Conservation (phyloP, 2,888 invertebrate species). For the Tribolium freemani region DNA sequence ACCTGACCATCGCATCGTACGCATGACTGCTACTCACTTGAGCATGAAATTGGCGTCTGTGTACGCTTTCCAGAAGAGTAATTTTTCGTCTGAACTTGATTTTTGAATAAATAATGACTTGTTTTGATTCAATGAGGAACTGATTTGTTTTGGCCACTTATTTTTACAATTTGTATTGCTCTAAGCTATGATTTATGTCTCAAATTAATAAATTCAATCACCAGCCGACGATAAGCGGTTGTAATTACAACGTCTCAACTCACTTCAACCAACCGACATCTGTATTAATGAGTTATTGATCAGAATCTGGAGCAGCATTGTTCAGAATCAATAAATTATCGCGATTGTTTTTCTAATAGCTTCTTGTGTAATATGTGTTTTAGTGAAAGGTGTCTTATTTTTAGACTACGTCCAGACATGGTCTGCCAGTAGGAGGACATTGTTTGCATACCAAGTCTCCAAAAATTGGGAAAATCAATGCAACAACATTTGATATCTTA, state of each 20-base stretch:
- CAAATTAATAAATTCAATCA: slow-evolving; percentile 28
- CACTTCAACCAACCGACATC: slow-evolving; percentile 17
- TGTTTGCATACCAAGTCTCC: slow-evolving; percentile 67
- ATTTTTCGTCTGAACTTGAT: background rate
- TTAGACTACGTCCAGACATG: background rate
- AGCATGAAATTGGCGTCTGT: slow-evolving; percentile 23
- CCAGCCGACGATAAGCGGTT: slow-evolving; percentile 17
- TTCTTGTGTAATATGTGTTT: slow-evolving; percentile 26
- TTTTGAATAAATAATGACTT: background rate
- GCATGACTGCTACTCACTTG: slow-evolving; percentile 16
- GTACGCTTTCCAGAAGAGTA: background rate
- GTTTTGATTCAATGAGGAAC: background rate
- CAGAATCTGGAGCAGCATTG: slow-evolving; percentile 40
- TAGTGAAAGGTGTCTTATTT: slow-evolving; percentile 62
- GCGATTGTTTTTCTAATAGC: slow-evolving; percentile 22
- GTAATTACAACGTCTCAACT: slow-evolving; percentile 27
- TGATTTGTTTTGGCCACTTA: background rate
- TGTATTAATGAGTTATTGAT: slow-evolving; percentile 32
- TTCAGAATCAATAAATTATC: slow-evolving; percentile 32
- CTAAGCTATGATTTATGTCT: background rate
- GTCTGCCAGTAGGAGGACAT: slow-evolving; percentile 63
- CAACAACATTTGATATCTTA: background rate
- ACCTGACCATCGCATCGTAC: slow-evolving; percentile 25
- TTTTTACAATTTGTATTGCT: background rate
- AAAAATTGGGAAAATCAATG: background rate